phyloP scores from a whole-genome alignment of 2,113 vertebrate species.

The Progne subis region DNA sequence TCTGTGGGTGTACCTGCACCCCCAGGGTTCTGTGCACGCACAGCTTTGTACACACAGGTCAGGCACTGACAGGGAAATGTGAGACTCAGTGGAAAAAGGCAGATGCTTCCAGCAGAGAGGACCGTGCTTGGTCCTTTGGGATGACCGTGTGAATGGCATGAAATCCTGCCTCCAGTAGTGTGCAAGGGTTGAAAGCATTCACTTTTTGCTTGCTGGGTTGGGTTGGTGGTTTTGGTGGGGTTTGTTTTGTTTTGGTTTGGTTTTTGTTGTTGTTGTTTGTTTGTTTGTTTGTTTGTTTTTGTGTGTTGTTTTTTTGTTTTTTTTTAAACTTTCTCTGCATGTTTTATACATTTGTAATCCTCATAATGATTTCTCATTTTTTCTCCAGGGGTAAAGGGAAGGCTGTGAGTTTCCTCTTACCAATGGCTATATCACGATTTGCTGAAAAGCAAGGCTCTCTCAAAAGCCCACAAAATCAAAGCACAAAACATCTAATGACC shows the following conservation, averaged over 20 bases:
- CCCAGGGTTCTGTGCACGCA: rapidly evolving
- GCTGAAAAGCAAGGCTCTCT: conserved; percentile 77
- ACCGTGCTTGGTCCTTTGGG: not conserved
- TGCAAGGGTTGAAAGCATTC: not conserved
- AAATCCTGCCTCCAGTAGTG: not conserved
- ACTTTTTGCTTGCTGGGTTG: not conserved
- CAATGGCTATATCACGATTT: conserved; percentile 71
- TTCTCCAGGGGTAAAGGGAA: conserved; percentile 87
- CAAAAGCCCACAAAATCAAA: conserved; percentile 70
- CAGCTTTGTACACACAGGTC: rapidly evolving
- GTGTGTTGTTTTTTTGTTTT: not conserved
- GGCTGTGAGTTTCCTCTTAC: conserved; percentile 91
- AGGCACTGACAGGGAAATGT: rapidly evolving
- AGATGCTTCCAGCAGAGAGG: not conserved
- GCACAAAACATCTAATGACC: conserved; percentile 68
- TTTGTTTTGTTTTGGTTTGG: no score
- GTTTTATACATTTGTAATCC: not conserved
- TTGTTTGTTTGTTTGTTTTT: not conserved
- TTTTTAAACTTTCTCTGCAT: not conserved
- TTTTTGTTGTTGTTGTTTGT: not conserved
- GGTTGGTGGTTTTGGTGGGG: not conserved
- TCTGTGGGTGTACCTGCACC: not conserved
- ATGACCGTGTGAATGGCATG: not conserved
- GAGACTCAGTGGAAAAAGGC: not conserved
- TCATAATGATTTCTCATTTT: conserved; percentile 3